phyloP scores from a whole-genome alignment of 2,888 invertebrate genomes.

The Allacma fusca region DNA sequence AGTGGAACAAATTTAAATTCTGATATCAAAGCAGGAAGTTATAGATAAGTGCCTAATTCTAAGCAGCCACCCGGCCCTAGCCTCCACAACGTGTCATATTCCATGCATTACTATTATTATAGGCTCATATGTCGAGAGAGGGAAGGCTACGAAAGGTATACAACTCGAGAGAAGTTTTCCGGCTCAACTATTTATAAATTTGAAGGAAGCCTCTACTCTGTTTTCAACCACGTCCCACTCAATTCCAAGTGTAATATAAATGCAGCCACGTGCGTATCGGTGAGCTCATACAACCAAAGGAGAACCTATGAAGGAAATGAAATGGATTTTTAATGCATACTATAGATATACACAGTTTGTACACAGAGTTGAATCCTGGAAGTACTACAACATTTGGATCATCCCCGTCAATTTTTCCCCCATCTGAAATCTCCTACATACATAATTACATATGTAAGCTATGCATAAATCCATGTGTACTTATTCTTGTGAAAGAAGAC shows the following conservation, averaged over 20 bases:
- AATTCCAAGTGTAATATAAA: neutral
- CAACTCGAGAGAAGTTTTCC: neutral
- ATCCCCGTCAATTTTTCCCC: neutral
- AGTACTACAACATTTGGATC: neutral
- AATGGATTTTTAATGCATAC: conserved; percentile 23
- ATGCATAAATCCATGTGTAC: too few species aligned
- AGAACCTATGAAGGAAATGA: neutral
- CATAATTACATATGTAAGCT: too few species aligned
- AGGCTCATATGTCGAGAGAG: too few species aligned
- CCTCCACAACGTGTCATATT: neutral
- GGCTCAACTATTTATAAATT: conserved; percentile 24
- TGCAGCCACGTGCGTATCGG: neutral
- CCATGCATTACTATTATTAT: neutral
- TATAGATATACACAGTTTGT: neutral
- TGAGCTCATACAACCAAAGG: neutral
- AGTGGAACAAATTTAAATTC: conserved; percentile 23
- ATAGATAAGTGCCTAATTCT: conserved; percentile 20
- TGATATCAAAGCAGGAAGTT: conserved; percentile 8
- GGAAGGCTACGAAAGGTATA: neutral
- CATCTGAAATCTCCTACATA: neutral
- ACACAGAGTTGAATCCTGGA: neutral
- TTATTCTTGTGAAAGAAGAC: too few species aligned
- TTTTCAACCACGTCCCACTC: neutral
- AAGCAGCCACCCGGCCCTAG: neutral
- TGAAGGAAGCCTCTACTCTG: neutral